Evolutionary conservation across 1,140 invertebrate species (phyloP).

Genomic region (Heliothis virescens): DNA sequence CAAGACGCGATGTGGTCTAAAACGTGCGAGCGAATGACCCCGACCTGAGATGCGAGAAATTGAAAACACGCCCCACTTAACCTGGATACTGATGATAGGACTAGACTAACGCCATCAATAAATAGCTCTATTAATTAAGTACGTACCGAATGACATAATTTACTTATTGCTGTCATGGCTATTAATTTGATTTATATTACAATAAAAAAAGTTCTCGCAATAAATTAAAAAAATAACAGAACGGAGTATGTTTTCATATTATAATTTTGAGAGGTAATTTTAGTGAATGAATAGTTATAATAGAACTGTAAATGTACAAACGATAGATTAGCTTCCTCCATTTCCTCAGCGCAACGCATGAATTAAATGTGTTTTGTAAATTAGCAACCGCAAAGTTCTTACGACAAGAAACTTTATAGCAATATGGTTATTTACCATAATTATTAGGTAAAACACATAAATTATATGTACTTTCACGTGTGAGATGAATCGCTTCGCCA

Average conservation of each 20-base stretch:
- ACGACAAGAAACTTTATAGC: constrained; percentile 15
- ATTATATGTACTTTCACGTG: constrained; percentile 24
- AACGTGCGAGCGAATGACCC: constrained; percentile 45
- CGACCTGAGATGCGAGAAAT: constrained; percentile 43
- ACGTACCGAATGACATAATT: not conserved
- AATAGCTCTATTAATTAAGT: constrained; percentile 34
- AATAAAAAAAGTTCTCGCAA: not conserved
- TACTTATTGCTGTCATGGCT: not conserved
- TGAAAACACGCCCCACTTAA: constrained; percentile 48
- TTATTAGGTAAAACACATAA: constrained; percentile 33
- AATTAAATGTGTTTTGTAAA: constrained; percentile 24
- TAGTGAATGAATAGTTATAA: not conserved
- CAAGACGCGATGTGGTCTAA: constrained; percentile 31
- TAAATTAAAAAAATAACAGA: no score
- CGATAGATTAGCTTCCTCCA: not conserved
- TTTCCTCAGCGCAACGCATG: constrained; percentile 1
- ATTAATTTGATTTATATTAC: not conserved
- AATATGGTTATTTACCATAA: constrained; percentile 23
- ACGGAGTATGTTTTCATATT: no score
- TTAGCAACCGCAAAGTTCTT: constrained; percentile 1
- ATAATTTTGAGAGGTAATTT: not conserved
- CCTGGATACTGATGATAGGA: constrained; percentile 33
- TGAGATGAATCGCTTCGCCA: constrained; percentile 6
- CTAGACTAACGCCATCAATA: constrained; percentile 14
- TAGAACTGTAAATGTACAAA: not conserved